Conservation (phyloP, 2,797 vertebrate genomes). For the Acrocephalus scirpaceus region DNA sequence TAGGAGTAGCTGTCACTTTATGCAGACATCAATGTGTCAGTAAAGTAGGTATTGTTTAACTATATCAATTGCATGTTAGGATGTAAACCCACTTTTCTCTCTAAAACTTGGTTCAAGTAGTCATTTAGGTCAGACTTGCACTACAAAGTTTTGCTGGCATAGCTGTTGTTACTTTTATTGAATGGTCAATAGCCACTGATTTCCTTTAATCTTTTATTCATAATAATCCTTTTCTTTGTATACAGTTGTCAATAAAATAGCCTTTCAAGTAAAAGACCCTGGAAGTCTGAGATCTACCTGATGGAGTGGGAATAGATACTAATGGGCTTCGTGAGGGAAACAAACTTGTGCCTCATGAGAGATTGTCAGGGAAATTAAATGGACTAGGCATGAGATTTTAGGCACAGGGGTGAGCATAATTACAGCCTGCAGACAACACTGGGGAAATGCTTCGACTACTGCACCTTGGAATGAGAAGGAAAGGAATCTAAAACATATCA, state of each 20-base stretch:
- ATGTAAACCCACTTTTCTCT: background rate
- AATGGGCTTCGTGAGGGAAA: conserved; percentile 6
- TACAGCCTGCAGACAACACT: background rate
- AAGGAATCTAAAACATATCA: background rate
- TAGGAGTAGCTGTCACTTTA: background rate
- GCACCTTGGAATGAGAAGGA: background rate
- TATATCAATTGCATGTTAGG: background rate
- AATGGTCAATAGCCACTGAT: background rate
- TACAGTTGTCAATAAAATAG: background rate
- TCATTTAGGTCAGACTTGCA: background rate
- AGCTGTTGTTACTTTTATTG: background rate
- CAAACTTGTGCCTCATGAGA: background rate
- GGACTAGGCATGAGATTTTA: background rate
- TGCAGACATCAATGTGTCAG: background rate
- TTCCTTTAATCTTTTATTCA: conserved; percentile 42
- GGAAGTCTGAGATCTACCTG: background rate
- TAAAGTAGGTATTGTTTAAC: background rate
- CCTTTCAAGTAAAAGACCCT: background rate
- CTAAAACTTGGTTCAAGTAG: background rate
- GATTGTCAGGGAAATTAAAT: conserved; percentile 8
- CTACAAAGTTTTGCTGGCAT: background rate
- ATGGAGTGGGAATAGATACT: background rate
- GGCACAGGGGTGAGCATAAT: background rate
- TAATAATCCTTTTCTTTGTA: conserved; percentile 5
- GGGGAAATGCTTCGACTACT: background rate